A percentile compares a stretch with the other conserved stretches of the same genome.
Conservation (phyloP, 2,888 invertebrate species). For the Cataglyphis rosenhaueri region DNA sequence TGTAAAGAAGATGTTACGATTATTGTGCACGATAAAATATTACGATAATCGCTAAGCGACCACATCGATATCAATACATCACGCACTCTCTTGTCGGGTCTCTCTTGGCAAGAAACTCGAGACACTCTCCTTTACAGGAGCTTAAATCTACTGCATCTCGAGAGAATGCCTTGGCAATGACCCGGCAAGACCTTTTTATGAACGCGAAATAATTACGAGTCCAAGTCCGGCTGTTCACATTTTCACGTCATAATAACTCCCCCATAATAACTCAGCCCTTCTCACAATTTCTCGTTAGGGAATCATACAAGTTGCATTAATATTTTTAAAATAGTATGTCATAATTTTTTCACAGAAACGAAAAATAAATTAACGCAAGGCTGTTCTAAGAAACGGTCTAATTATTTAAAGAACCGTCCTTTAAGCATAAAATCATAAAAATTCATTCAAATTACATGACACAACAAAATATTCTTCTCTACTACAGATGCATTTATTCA, state of each 20-base stretch:
- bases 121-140: constrained; percentile 50
- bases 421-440: constrained; percentile 18
- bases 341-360: neutral
- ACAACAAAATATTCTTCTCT: neutral
- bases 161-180: constrained; percentile 63
- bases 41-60: constrained; percentile 16
- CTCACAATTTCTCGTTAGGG: constrained; percentile 16
- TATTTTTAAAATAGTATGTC: constrained; percentile 37
- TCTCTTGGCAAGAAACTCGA: constrained; percentile 55
- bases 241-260: neutral
- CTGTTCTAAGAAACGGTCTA: neutral
- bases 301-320: constrained; percentile 27
- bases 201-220: constrained; percentile 63
- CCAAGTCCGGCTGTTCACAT: constrained; percentile 31
- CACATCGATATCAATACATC: constrained; percentile 33
- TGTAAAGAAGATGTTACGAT: neutral
- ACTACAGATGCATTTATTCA: neutral
- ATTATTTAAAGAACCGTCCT: neutral
- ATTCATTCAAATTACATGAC: neutral
- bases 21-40: neutral
- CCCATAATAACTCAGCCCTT: constrained; percentile 44
- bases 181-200: constrained; percentile 54
- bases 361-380: constrained; percentile 13
- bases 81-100: constrained; percentile 14
- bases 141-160: constrained; percentile 48